These are phyloP conservation scores for Eonycteris spelaea DNA, from an alignment of 2,113 vertebrate genomes.

Conservation along the genomic window DNA sequence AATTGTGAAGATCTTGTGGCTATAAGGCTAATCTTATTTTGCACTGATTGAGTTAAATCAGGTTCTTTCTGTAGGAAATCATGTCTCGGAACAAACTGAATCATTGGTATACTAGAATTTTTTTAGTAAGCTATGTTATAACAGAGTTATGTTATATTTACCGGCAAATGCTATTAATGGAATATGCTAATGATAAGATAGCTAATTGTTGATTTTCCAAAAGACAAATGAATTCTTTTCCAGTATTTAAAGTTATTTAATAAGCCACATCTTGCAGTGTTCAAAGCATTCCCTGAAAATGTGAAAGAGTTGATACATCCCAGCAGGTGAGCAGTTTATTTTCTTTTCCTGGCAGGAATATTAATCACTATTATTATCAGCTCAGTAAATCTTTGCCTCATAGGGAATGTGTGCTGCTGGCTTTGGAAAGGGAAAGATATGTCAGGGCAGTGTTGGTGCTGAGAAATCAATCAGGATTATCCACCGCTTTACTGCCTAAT, in stretches of 20 bases:
- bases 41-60: neutral
- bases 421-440: neutral
- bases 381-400: constrained; percentile 37
- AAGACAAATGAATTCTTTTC: constrained; percentile 39
- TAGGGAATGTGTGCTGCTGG: neutral
- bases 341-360: constrained; percentile 37
- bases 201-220: constrained; percentile 8
- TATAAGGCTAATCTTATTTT: constrained; percentile 42
- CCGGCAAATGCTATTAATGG: constrained; percentile 4
- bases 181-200: constrained; percentile 20
- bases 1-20: neutral
- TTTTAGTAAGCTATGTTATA: neutral
- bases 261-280: constrained; percentile 21
- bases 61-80: constrained; percentile 20
- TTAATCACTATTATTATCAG: constrained; percentile 47
- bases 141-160: constrained; percentile 5
- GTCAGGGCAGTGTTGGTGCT: neutral
- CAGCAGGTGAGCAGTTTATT: constrained; percentile 40
- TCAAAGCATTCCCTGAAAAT: constrained; percentile 20
- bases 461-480: constrained; percentile 27
- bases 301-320: neutral
- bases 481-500: neutral
- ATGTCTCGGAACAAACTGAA: constrained; percentile 28
- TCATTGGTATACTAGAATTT: neutral
- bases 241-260: neutral